Evolutionary conservation across 2,113 vertebrate genomes (phyloP).

Genomic region (Platysteira castanea): DNA sequence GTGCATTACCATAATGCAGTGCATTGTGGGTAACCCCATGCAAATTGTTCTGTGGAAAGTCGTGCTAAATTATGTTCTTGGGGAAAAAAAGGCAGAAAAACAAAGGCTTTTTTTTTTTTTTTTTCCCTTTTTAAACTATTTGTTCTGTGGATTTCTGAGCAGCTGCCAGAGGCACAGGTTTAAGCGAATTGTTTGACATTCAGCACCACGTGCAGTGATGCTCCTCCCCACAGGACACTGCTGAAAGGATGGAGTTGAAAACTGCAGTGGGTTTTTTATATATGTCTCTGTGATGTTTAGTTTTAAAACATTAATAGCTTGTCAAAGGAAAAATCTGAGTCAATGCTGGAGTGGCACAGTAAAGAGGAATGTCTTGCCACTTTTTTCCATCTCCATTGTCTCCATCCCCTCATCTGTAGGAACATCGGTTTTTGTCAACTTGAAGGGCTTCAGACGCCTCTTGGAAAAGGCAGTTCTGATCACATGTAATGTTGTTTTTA

Average conservation of each 20-base stretch:
- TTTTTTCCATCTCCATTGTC: neutral
- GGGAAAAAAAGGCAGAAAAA: neutral
- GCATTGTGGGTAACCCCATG: slow-evolving; percentile 59
- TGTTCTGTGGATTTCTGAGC: slow-evolving; percentile 7
- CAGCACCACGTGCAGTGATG: neutral
- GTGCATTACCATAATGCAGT: slow-evolving; percentile 24
- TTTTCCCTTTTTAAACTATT: neutral
- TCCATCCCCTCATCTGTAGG: neutral
- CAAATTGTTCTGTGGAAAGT: slow-evolving; percentile 48
- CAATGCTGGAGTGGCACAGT: neutral
- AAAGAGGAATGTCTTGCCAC: neutral
- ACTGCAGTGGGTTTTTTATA: neutral
- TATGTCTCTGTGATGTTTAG: neutral
- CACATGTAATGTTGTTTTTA: neutral
- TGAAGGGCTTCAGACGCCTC: neutral
- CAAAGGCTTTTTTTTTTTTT: neutral
- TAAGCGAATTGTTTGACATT: neutral
- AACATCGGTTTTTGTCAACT: neutral
- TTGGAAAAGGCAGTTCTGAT: neutral
- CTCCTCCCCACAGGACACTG: neutral
- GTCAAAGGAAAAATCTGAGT: neutral
- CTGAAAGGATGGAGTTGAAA: neutral
- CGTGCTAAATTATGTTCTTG: neutral
- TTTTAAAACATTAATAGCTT: neutral
- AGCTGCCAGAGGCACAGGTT: neutral